Base-by-base conservation (phyloP, 2,797 vertebrate genomes). In the Eupleurogrammus muticus region DNA sequence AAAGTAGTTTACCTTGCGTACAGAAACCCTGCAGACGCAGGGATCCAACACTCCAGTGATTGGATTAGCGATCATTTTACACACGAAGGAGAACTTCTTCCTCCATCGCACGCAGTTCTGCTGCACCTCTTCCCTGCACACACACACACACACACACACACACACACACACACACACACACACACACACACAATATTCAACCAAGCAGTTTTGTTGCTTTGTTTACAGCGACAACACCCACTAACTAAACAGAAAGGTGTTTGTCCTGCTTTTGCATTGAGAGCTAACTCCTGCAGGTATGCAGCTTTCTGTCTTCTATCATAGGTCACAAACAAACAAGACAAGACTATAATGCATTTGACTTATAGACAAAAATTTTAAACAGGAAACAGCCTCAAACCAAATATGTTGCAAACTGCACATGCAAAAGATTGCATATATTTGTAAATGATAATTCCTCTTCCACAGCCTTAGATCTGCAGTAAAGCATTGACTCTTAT, bases 31-130 rank as follows among this genome's bases (percentile, higher is more conserved):
- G 89, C 96, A 97, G 90, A 97, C 51, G 64, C 97, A 98, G 65
- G 96, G 95, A 80, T 99, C 97, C 89, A 99, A 92, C 75, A 98
- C 95, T 17, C 97, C 97, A 0, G 95, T 97, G 74, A 93, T 91
- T 0, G 96, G 92, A 84, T 95, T 98, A 42, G 96, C 95, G 10
- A 95, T 97, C 95, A 99, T 97, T 85, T 98, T 99, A 84, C 97
- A 98, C 82, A 97, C 92, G 23, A 99, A 99, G 38, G 92, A 95
- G 82, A 97, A 97, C 85, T 94, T 97, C 91, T 96, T 98, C 79
- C 89, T 93, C 97, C 97, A 98, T 75, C 94, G 94, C 34, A 99
- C 97, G 1, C 96, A 96, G 89, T 98, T 98, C 87, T 98, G 96
- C 91, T 96, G 96, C 55, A 99, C 96, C 88, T 99, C 97, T 87